Conservation (phyloP, 2,113 vertebrate genomes). For the Myiozetetes cayanensis region DNA sequence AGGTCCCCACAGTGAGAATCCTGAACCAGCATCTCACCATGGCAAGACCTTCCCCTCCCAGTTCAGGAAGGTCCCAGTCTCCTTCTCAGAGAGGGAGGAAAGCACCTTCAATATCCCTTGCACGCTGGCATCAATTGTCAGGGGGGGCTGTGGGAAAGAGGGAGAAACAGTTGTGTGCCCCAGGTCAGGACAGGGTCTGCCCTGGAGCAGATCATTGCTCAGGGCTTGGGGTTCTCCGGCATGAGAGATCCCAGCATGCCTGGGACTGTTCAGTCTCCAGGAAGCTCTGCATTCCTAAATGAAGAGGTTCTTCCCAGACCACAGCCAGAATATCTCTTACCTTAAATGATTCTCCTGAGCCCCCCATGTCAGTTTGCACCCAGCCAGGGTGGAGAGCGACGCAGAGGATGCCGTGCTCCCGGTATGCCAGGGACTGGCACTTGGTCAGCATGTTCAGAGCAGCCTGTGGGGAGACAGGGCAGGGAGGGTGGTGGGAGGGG, state of each 20-base stretch:
- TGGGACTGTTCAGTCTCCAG: background rate
- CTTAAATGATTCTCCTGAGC: accelerated
- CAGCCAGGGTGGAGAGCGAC: background rate
- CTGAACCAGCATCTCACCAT: constrained; percentile 8
- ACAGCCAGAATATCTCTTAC: background rate
- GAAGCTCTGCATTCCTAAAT: background rate
- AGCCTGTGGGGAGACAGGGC: background rate
- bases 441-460: constrained; percentile 31
- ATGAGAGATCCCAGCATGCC: background rate
- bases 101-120: constrained; percentile 55
- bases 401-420: constrained; percentile 4
- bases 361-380: background rate
- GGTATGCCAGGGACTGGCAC: constrained; percentile 1
- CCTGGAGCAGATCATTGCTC: background rate
- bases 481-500: background rate
- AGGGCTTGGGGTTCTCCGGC: too few species aligned
- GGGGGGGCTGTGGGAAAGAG: background rate
- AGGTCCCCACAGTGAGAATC: background rate
- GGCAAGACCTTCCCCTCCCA: constrained; percentile 48
- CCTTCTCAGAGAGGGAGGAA: constrained; percentile 33
- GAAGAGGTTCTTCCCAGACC: background rate
- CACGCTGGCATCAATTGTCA: constrained; percentile 21
- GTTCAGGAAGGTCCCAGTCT: constrained; percentile 42
- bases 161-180: background rate
- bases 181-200: background rate